Percentiles rank a stretch among this genome's conserved stretches.
phyloP scores from a whole-genome alignment of 2,888 invertebrate species.

The Microplitis manilae region DNA sequence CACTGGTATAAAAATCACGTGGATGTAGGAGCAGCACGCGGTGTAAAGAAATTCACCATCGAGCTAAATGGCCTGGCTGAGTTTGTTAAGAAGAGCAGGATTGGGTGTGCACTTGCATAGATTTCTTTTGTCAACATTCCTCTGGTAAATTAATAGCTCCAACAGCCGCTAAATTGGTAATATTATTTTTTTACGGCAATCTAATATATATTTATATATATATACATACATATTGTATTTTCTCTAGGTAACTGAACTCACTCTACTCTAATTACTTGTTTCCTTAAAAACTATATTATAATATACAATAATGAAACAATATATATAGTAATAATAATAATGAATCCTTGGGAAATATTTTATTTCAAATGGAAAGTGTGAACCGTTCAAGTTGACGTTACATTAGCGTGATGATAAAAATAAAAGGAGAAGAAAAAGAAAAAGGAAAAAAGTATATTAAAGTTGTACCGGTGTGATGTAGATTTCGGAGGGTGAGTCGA shows the following conservation, averaged over 20 bases:
- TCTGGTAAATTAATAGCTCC: not conserved
- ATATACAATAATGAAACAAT: conserved; percentile 4
- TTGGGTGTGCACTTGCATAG: conserved; percentile 25
- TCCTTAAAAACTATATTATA: conserved; percentile 22
- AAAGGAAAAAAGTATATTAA: not conserved
- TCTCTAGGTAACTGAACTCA: not conserved
- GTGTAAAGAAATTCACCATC: conserved; percentile 2
- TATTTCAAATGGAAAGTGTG: conserved; percentile 9
- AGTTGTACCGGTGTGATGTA: not conserved
- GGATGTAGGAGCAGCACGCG: not conserved
- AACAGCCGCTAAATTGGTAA: not conserved
- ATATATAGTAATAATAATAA: not conserved
- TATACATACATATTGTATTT: not conserved
- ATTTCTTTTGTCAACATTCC: conserved; percentile 31
- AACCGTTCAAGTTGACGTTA: not conserved
- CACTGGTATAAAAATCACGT: not conserved
- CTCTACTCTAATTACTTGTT: not conserved
- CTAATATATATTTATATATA: not conserved
- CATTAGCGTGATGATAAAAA: too few species aligned
- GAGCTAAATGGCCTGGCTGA: conserved; percentile 18
- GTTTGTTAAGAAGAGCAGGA: conserved; percentile 32
- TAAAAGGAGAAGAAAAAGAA: not conserved
- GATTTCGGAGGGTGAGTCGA: conserved; percentile 23
- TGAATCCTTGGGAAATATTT: not conserved
- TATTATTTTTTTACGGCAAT: not conserved